Percentiles rank a stretch among this genome's conserved stretches.
Conservation (phyloP, 64 coral and sea anemone species). For the Stichodactyla helianthus region DNA sequence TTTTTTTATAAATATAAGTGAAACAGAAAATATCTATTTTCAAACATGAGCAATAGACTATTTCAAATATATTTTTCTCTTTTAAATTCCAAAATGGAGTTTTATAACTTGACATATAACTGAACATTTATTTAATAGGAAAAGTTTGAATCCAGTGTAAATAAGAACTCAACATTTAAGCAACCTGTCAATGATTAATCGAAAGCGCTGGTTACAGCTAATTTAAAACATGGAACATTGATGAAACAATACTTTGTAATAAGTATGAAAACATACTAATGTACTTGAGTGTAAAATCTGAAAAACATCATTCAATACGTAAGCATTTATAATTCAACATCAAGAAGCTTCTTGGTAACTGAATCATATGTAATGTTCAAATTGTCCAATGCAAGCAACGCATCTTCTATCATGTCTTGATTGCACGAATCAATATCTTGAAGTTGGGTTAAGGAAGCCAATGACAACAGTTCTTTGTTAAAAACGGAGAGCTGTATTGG, state of each 20-base stretch:
- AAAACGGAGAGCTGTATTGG: constrained; percentile 34
- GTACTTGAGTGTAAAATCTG: neutral
- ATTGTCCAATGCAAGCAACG: constrained; percentile 13
- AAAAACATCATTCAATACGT: neutral
- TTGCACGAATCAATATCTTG: constrained; percentile 26
- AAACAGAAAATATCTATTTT: too few relatives aligned
- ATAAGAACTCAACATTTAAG: too few relatives aligned
- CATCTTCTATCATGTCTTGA: constrained; percentile 35
- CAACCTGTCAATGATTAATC: too few relatives aligned
- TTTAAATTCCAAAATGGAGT: neutral
- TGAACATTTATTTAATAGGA: too few relatives aligned
- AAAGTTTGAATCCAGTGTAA: too few relatives aligned
- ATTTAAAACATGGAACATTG: neutral
- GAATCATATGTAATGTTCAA: constrained; percentile 23
- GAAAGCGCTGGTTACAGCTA: too few relatives aligned
- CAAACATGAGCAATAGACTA: too few relatives aligned
- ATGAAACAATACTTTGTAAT: neutral
- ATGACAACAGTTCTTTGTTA: constrained; percentile 16
- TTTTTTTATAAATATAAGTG: neutral
- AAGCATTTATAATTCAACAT: neutral
- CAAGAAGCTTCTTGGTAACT: neutral
- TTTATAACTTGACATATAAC: too few relatives aligned
- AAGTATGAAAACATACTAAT: too few relatives aligned
- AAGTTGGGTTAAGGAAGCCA: constrained; percentile 14
- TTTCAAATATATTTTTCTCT: neutral